Evolutionary conservation across 2,113 vertebrate species (phyloP).

Genomic region (Haemorhous mexicanus): DNA sequence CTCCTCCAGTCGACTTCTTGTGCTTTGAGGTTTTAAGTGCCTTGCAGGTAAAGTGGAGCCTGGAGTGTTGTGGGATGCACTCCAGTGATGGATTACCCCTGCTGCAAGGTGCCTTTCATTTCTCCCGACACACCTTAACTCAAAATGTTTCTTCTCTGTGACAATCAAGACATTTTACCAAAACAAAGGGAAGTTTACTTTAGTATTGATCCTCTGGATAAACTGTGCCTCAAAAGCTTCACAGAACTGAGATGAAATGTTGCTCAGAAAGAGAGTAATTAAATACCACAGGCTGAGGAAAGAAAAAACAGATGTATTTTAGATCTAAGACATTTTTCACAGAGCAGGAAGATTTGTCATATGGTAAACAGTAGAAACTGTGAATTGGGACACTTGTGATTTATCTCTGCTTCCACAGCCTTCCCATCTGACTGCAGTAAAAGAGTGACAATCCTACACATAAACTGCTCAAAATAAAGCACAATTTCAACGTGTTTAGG

Average conservation of each 20-base stretch:
- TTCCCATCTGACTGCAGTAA: not conserved
- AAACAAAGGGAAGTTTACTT: not conserved
- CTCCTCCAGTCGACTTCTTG: not conserved
- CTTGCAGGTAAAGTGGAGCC: not conserved
- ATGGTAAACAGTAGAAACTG: not conserved
- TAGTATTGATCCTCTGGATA: not conserved
- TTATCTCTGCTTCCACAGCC: not conserved
- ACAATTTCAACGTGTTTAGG: not conserved
- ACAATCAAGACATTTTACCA: not conserved
- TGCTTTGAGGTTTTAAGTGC: not conserved
- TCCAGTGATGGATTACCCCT: not conserved
- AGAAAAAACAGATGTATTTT: not conserved
- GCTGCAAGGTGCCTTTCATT: not conserved
- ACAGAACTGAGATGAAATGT: not conserved
- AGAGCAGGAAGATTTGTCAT: not conserved
- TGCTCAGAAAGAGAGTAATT: not conserved
- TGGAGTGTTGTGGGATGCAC: not conserved
- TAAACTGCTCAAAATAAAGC: not conserved
- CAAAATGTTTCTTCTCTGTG: not conserved
- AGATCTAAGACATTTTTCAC: not conserved
- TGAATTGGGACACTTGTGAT: not conserved
- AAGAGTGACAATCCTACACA: not conserved
- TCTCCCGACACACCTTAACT: not conserved
- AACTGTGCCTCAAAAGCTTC: not conserved
- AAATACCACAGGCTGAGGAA: not conserved